Evolutionary conservation across 2,113 vertebrate species (phyloP), one percentile per base, ranked within the genome.

Genomic region (Lophura nycthemera): DNA sequence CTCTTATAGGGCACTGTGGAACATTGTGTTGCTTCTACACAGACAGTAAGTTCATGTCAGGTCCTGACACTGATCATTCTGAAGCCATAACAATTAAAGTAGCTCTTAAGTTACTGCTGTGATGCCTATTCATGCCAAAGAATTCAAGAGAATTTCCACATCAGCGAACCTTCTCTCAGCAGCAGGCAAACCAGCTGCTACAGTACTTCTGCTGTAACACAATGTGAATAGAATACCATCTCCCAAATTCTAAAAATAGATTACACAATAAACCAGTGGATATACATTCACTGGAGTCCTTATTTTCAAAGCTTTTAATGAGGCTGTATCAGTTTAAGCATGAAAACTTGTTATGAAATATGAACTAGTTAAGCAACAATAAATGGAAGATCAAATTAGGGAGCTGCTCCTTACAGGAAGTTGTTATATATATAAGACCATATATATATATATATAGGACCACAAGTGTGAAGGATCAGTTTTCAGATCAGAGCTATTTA

Each of bases 1-100:
- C 17, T 67, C 10, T 16, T 64, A 24, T 10, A 27, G 65, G 47
- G 71, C 57, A 59, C 32, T 43, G 24, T 13, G 13, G n/a, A 60
- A 19, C 11, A 56, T 34, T 83, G 74, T 80, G 34, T 21, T 67
- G 20, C 50, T 74, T 78, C 85, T 56, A 22, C 64, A 61, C 54
- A 42, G 48, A 9, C 73, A 42, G 11, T 17, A 16, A 21, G 36
- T 14, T 86, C 59, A 5, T 2, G 3, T 77, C 84, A 66, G 57
- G 48, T 83, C 78, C 63, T 57, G 50, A 84, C 76, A 82, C 18
- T 17, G 24, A 48, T 27, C 0, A 0, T 54, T 86, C 76, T 75
- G 57, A 90, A 81, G 67, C 72, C 40, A 34, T 40, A 75, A 71
- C 70, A 90, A 79, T 84, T 92, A 93, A 90, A 90, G 73, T 22